Evolutionary conservation across 2,888 invertebrate species (phyloP).

Genomic region (Drosophila aldrichi): DNA sequence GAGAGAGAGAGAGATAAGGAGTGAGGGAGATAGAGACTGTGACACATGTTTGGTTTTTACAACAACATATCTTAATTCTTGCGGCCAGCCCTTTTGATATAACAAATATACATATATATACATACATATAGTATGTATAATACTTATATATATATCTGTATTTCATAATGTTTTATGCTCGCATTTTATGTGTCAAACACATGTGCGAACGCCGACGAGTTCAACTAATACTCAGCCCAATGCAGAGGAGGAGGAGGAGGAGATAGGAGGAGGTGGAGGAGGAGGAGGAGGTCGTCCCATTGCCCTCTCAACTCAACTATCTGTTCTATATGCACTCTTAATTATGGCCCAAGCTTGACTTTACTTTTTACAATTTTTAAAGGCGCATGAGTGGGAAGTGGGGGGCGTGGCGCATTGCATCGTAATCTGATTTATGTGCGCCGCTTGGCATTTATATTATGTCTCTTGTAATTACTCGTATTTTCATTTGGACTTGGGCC

Average conservation of each 20-base stretch:
- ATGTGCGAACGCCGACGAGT: constrained; percentile 26
- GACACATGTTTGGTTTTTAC: constrained; percentile 29
- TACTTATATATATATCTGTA: not conserved
- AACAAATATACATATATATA: constrained; percentile 1
- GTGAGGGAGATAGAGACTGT: not conserved
- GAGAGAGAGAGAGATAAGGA: not conserved
- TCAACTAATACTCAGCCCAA: not conserved
- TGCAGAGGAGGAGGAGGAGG: too few species aligned
- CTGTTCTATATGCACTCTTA: constrained; percentile 50
- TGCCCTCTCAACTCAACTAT: constrained; percentile 28
- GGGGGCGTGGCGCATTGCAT: not conserved
- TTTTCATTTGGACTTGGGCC: constrained; percentile 52
- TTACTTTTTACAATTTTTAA: constrained; percentile 2
- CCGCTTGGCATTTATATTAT: constrained; percentile 69
- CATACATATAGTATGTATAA: not conserved
- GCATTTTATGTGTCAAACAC: constrained; percentile 56
- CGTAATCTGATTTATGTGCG: constrained; percentile 71
- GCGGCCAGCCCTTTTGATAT: constrained; percentile 42
- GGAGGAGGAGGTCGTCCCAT: not conserved
- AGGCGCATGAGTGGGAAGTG: not conserved
- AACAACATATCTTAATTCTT: constrained; percentile 40
- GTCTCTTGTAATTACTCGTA: constrained; percentile 65
- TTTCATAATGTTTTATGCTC: constrained; percentile 3
- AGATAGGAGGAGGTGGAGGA: too few species aligned
- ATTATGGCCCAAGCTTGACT: constrained; percentile 50